A percentile compares a stretch with the other conserved stretches of the same genome.
Conservation (phyloP, 2,888 invertebrate genomes). For the Dicyrtomina minuta region DNA sequence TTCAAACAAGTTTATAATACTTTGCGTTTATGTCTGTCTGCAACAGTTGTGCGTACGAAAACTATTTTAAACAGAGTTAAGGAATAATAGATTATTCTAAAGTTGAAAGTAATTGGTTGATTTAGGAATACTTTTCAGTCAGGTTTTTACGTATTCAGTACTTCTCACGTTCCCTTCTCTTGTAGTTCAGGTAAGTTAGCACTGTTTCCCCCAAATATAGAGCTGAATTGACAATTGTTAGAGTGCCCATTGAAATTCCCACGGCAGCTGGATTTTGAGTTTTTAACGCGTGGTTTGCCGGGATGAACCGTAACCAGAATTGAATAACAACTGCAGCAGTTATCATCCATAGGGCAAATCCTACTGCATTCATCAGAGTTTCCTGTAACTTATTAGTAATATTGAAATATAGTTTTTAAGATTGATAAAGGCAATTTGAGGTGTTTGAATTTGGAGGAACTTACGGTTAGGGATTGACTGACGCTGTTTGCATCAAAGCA, state of each 20-base stretch:
- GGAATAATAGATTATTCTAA: background rate
- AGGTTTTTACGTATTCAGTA: background rate
- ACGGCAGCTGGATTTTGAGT: constrained; percentile 73
- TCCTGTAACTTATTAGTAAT: constrained; percentile 65
- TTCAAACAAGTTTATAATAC: too few species aligned
- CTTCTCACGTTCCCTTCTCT: constrained; percentile 5
- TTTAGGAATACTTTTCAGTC: background rate
- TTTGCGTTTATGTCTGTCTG: too few species aligned
- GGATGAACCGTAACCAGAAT: constrained; percentile 81
- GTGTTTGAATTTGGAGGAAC: constrained; percentile 45
- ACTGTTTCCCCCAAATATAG: constrained; percentile 78
- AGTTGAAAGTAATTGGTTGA: too few species aligned
- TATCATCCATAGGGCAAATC: constrained; percentile 79
- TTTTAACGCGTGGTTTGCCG: constrained; percentile 72
- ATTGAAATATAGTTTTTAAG: background rate
- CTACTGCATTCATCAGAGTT: constrained; percentile 83
- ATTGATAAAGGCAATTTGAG: too few species aligned
- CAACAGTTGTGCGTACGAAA: background rate
- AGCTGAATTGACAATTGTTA: constrained; percentile 78
- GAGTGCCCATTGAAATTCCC: constrained; percentile 76
- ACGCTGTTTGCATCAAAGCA: constrained; percentile 76
- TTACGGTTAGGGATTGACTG: constrained; percentile 66
- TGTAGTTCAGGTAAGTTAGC: constrained; percentile 70
- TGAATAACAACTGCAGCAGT: constrained; percentile 83
- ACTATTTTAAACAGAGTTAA: background rate